phyloP scores from a whole-genome alignment of 2,888 invertebrate species.

The Empis stercorea region DNA sequence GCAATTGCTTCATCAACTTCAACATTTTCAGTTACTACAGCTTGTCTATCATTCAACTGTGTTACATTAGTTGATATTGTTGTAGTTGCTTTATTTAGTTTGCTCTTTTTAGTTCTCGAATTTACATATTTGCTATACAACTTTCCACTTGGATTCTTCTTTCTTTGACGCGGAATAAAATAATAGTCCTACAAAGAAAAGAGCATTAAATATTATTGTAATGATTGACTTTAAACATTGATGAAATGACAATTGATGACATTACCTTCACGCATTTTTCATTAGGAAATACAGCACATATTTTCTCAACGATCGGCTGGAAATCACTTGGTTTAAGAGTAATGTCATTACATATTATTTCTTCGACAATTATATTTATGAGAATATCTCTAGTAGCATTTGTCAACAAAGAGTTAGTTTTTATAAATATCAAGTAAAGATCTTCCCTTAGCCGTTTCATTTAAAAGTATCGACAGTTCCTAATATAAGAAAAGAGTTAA shows the following conservation, averaged over 20 bases:
- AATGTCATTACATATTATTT: too few relatives aligned
- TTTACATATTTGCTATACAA: neutral
- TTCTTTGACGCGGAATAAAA: neutral
- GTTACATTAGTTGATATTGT: neutral
- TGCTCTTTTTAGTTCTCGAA: neutral
- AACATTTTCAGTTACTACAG: neutral
- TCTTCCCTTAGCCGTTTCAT: neutral
- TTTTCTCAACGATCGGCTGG: neutral
- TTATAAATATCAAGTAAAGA: neutral
- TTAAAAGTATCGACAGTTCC: neutral
- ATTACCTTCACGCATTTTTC: neutral
- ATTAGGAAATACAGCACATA: neutral
- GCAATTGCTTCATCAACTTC: conserved; percentile 6
- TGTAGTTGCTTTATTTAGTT: neutral
- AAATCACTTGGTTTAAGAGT: neutral
- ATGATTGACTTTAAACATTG: too few relatives aligned
- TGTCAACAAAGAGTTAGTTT: neutral
- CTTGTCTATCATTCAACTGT: too few relatives aligned
- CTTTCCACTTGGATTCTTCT: neutral
- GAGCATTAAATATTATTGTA: too few relatives aligned
- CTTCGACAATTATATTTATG: too few relatives aligned
- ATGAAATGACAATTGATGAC: too few relatives aligned
- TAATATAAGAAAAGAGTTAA: neutral
- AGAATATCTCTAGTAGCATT: neutral
- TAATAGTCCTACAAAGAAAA: neutral